A percentile compares a stretch with the other conserved stretches of the same genome.
Evolutionary conservation across 2,888 invertebrate species (phyloP).

Genomic region (Melikaiella ostensackeni): DNA sequence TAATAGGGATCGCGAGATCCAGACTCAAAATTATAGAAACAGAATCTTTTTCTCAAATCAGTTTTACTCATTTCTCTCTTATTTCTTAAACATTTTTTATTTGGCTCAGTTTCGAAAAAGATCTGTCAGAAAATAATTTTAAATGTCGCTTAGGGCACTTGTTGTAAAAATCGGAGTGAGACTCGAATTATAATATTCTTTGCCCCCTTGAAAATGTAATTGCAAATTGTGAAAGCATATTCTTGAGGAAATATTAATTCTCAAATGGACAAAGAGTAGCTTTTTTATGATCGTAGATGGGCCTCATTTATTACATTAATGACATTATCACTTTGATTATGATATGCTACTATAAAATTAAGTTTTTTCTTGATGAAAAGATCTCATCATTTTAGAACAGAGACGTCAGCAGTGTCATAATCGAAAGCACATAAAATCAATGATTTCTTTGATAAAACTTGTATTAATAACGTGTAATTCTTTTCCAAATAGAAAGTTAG

Average conservation of each 20-base stretch:
- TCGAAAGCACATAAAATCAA: conserved; percentile 12
- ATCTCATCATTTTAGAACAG: conserved; percentile 31
- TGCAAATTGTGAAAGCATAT: background rate
- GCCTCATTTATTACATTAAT: conserved; percentile 10
- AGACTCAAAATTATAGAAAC: background rate
- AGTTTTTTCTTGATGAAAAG: conserved; percentile 53
- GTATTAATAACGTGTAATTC: background rate
- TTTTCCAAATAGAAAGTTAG: background rate
- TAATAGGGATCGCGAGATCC: background rate
- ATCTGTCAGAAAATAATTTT: too few relatives aligned
- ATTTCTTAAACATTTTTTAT: too few relatives aligned
- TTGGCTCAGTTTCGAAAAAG: too few relatives aligned
- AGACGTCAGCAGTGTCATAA: background rate
- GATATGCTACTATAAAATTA: conserved; percentile 59
- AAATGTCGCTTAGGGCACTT: too few relatives aligned
- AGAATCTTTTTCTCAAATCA: background rate
- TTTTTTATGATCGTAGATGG: conserved; percentile 11
- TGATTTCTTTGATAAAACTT: background rate
- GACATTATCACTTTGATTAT: conserved; percentile 57
- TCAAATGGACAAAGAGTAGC: background rate
- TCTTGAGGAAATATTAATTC: background rate
- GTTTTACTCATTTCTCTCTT: background rate
- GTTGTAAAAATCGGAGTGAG: too few relatives aligned
- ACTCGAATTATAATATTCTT: too few relatives aligned
- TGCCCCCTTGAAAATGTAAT: background rate